Conservation (phyloP, 2,888 invertebrate species). For the Cybosia mesomella region DNA sequence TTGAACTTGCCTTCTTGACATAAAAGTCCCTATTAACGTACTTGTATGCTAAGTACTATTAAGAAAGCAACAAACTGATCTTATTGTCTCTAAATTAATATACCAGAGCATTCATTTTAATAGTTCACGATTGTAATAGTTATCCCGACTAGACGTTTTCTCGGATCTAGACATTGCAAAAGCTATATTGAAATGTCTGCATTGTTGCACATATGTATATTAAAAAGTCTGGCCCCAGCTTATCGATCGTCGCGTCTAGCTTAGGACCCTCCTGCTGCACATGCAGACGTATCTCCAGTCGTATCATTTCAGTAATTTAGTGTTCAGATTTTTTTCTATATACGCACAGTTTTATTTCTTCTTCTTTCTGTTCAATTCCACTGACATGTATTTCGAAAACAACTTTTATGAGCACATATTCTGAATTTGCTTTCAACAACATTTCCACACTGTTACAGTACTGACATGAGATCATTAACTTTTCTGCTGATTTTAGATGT, state of each 20-base stretch:
- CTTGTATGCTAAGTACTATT: too few species aligned
- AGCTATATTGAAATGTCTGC: conserved; percentile 63
- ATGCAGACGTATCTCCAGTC: conserved; percentile 29
- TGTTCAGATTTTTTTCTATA: conserved; percentile 18
- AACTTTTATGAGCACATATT: conserved; percentile 4
- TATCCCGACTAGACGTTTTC: conserved; percentile 52
- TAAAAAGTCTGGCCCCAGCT: conserved; percentile 67
- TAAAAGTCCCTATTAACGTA: too few species aligned
- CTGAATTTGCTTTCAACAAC: conserved; percentile 7
- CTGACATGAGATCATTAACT: conserved; percentile 2
- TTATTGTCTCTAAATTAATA: background rate
- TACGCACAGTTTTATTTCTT: background rate
- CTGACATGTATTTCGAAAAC: conserved; percentile 13
- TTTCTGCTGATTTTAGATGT: conserved; percentile 10
- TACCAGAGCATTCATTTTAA: background rate
- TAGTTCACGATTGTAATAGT: background rate
- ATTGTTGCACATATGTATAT: conserved; percentile 64
- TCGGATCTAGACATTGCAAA: conserved; percentile 52
- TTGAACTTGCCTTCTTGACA: background rate
- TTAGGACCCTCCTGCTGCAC: conserved; percentile 49
- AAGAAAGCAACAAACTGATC: too few species aligned
- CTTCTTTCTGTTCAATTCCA: conserved; percentile 5
- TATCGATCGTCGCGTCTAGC: conserved; percentile 77
- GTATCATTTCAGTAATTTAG: conserved; percentile 26
- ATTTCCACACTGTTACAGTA: conserved; percentile 14